A percentile compares a stretch with the other conserved stretches of the same genome.
These are phyloP conservation scores for Mycalesis mineus DNA, from an alignment of 2,888 invertebrate species.

Conservation along the genomic window DNA sequence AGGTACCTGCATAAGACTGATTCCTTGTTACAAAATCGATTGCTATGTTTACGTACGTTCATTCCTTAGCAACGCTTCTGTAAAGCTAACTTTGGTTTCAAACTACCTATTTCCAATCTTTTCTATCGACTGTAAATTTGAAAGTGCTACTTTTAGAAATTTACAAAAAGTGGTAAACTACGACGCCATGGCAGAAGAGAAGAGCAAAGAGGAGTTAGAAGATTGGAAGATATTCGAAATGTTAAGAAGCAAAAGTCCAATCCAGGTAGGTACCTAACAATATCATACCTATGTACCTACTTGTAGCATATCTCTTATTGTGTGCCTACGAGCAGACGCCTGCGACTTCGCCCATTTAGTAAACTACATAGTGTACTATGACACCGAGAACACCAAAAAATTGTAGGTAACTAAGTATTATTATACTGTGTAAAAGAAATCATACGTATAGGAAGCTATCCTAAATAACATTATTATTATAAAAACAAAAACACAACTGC, in stretches of 20 bases:
- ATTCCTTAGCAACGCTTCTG: constrained; percentile 43
- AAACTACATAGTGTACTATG: too few relatives aligned
- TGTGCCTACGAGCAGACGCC: too few relatives aligned
- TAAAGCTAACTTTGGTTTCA: constrained; percentile 7
- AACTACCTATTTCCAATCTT: neutral
- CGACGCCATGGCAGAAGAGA: constrained; percentile 60
- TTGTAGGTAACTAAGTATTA: too few relatives aligned
- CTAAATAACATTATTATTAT: too few relatives aligned
- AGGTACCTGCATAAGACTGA: neutral
- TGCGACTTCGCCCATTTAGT: too few relatives aligned
- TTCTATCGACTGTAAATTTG: neutral
- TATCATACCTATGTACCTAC: too few relatives aligned
- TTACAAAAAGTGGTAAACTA: neutral
- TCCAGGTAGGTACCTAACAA: constrained; percentile 73
- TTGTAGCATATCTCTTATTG: too few relatives aligned
- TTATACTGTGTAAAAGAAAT: too few relatives aligned
- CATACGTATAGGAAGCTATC: too few relatives aligned
- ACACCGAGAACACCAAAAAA: too few relatives aligned
- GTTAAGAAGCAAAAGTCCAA: constrained; percentile 77
- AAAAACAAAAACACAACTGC: too few relatives aligned
- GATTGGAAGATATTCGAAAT: constrained; percentile 87
- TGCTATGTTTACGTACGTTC: constrained; percentile 44
- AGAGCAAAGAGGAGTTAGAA: constrained; percentile 70
- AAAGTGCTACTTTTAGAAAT: neutral
- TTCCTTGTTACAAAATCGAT: constrained; percentile 38